Percentiles rank a stretch among this genome's conserved stretches.
Conservation (phyloP, 2,113 vertebrate species). For the Naja naja region DNA sequence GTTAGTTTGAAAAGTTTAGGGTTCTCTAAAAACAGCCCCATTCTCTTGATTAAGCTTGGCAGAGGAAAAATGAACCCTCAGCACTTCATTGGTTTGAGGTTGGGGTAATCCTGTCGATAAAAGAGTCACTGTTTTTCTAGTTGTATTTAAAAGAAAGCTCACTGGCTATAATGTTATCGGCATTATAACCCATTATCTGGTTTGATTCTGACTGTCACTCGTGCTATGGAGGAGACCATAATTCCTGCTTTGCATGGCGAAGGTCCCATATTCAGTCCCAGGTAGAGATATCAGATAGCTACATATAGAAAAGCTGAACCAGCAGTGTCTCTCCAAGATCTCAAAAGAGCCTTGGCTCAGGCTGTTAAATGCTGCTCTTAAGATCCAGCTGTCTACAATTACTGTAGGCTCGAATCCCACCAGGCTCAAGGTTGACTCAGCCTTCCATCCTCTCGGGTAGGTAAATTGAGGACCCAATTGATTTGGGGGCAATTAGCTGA, state of each 20-base stretch:
- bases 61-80: neutral
- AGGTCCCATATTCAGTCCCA: neutral
- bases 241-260: neutral
- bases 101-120: neutral
- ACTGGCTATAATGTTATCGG: neutral
- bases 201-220: neutral
- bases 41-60: neutral
- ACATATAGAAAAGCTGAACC: neutral
- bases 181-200: neutral
- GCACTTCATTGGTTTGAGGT: neutral
- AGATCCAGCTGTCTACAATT: no score
- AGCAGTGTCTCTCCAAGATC: neutral
- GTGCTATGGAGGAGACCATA: neutral
- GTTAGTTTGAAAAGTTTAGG: no score
- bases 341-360: no score
- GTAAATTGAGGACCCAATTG: no score
- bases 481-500: no score
- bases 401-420: no score
- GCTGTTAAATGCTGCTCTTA: no score
- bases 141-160: neutral
- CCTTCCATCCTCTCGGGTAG: no score
- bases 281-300: neutral
- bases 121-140: neutral
- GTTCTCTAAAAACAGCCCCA: neutral
- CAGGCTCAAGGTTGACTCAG: no score